Percentiles rank a stretch among this genome's conserved stretches.
Conservation (phyloP, 2,888 invertebrate genomes). For the Cabera pusaria region DNA sequence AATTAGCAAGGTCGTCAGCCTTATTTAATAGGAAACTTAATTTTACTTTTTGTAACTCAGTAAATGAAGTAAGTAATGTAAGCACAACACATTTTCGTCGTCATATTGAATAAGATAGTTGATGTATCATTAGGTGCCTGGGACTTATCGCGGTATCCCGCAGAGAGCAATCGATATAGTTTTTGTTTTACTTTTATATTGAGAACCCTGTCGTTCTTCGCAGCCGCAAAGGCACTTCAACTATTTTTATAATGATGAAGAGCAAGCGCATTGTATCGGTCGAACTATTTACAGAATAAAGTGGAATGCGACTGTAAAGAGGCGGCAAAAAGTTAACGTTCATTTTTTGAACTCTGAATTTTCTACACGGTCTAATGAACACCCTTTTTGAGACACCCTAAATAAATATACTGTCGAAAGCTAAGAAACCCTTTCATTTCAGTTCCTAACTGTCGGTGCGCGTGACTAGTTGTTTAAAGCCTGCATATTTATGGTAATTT, state of each 20-base stretch:
- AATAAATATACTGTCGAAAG: not conserved
- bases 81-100: too few relatives aligned
- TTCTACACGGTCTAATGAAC: constrained; percentile 41
- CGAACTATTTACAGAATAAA: constrained; percentile 18
- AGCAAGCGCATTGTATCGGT: constrained; percentile 10
- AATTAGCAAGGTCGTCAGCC: too few relatives aligned
- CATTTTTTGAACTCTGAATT: constrained; percentile 8
- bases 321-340: constrained; percentile 1
- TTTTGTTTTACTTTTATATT: constrained; percentile 38
- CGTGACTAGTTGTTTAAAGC: constrained; percentile 9
- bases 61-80: too few relatives aligned
- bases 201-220: constrained; percentile 35
- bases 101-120: too few relatives aligned
- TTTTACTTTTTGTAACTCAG: too few relatives aligned
- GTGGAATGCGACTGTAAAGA: constrained; percentile 12
- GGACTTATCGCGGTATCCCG: constrained; percentile 44
- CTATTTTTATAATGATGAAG: constrained; percentile 21
- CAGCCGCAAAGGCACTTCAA: constrained; percentile 31
- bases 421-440: too few relatives aligned
- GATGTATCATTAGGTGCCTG: constrained; percentile 42
- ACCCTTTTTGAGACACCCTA: constrained; percentile 41
- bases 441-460: too few relatives aligned
- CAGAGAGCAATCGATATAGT: constrained; percentile 51
- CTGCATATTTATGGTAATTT: constrained; percentile 36
- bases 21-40: too few relatives aligned